phyloP scores from a whole-genome alignment of 1,140 invertebrate species.

The Maniola jurtina region DNA sequence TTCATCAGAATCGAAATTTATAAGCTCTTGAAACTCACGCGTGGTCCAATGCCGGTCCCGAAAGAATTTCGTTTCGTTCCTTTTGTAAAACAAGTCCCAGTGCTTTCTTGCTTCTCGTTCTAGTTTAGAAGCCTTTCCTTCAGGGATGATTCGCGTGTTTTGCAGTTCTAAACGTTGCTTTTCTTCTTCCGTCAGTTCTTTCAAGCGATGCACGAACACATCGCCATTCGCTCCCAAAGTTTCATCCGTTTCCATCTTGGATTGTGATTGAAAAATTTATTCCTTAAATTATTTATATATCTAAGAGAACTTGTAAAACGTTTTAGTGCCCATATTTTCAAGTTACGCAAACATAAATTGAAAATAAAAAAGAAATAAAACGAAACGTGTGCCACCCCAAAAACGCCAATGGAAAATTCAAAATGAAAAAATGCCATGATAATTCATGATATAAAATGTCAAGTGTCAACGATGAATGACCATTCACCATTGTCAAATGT shows the following conservation, averaged over 20 bases:
- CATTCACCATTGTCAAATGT: no score
- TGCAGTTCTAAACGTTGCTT: slow-evolving; percentile 81
- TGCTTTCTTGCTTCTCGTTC: slow-evolving; percentile 93
- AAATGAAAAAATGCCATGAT: no score
- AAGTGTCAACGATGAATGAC: no score
- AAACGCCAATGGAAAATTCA: no score
- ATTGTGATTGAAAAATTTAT: background rate
- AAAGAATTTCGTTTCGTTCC: slow-evolving; percentile 95
- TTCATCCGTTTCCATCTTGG: slow-evolving; percentile 63
- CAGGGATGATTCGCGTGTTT: slow-evolving; percentile 84
- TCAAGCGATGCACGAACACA: slow-evolving; percentile 75
- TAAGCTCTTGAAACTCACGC: slow-evolving; percentile 94
- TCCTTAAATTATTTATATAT: background rate
- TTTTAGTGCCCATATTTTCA: background rate
- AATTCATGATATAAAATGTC: no score
- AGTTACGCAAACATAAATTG: background rate
- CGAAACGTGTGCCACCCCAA: no score
- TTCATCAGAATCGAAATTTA: slow-evolving; percentile 61
- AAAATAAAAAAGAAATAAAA: no score
- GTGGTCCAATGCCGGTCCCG: slow-evolving; percentile 98
- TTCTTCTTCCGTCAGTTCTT: slow-evolving; percentile 81
- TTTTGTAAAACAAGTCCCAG: slow-evolving; percentile 99
- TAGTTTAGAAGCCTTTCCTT: slow-evolving; percentile 86
- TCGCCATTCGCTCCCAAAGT: slow-evolving; percentile 45
- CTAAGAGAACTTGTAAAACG: background rate